A percentile compares a stretch with the other conserved stretches of the same genome.
Conservation (phyloP, 53 echinoderm and acorn worm species). For the Mesocentrotus franciscanus region DNA sequence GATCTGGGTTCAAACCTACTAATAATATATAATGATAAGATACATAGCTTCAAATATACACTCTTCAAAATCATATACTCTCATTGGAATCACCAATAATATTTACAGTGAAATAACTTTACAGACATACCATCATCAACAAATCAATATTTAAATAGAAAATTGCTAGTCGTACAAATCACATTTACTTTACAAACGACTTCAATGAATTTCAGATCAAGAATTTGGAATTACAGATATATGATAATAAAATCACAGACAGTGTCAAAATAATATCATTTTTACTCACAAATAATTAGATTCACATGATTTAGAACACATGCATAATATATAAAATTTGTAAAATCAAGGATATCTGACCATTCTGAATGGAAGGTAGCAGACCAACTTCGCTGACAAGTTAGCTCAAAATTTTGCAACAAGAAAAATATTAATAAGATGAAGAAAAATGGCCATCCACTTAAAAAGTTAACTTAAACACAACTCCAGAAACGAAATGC, state of each 20-base stretch:
- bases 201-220: slow-evolving; percentile 8
- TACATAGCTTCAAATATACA: background rate
- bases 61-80: background rate
- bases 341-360: background rate
- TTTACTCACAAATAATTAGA: background rate
- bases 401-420: too few relatives aligned
- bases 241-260: background rate
- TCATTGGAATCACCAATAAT: background rate
- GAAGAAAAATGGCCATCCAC: background rate
- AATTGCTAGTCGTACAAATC: background rate
- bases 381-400: background rate
- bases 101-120: background rate
- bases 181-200: background rate
- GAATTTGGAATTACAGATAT: background rate
- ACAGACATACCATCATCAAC: background rate
- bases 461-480: too few relatives aligned
- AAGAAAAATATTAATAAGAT: background rate
- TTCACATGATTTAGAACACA: background rate
- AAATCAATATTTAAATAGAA: background rate
- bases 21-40: background rate
- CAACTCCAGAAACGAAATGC: too few relatives aligned
- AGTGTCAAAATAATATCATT: background rate
- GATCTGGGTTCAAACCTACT: background rate
- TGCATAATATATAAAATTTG: too few relatives aligned
- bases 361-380: background rate